These are phyloP conservation scores for Lucinisca nassula DNA, from an alignment of 2,888 invertebrate genomes.

Conservation along the genomic window DNA sequence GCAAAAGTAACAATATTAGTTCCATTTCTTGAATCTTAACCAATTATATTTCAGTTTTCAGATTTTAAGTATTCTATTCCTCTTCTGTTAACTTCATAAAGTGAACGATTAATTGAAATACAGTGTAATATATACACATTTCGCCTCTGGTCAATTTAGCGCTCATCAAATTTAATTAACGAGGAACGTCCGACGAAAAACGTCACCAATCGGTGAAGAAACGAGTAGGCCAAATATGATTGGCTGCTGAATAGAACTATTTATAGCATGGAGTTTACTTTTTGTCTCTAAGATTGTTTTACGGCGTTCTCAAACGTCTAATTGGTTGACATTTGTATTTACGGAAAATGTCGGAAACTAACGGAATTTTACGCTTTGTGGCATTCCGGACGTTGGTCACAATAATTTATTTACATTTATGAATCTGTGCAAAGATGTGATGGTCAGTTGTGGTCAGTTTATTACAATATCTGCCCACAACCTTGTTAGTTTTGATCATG, in stretches of 20 bases:
- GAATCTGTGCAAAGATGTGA: not conserved
- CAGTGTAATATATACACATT: not conserved
- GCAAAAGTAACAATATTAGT: no score
- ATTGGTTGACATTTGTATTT: not conserved
- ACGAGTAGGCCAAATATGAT: not conserved
- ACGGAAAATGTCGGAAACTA: not conserved
- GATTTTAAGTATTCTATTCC: no score
- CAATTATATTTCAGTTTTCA: no score
- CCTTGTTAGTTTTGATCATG: not conserved
- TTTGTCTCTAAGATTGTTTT: not conserved
- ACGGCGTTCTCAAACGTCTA: not conserved
- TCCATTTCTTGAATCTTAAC: no score
- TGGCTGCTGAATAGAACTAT: not conserved
- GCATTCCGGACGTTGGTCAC: no score
- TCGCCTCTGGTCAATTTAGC: not conserved
- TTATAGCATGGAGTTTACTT: not conserved
- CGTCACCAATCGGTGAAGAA: not conserved
- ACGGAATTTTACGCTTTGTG: not conserved
- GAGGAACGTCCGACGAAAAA: slow-evolving; percentile 7
- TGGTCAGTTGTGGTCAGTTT: not conserved
- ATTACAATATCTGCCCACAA: not conserved
- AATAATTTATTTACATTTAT: no score
- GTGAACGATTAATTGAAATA: no score
- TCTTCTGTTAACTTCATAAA: no score
- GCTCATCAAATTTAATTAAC: not conserved